Conservation (phyloP, 2,797 vertebrate genomes). For the Lithobates sylvaticus region DNA sequence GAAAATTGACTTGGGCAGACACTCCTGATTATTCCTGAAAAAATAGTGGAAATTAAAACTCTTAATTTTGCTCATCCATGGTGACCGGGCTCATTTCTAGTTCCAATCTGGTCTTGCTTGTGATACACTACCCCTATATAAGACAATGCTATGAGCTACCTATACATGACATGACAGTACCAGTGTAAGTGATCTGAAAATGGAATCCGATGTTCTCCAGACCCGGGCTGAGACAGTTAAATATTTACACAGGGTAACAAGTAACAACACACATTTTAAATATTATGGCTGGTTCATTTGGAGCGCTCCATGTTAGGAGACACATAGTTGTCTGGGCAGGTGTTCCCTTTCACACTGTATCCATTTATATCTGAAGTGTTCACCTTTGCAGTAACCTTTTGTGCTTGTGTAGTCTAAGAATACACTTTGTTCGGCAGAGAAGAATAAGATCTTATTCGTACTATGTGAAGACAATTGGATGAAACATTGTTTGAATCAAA, state of each 20-base stretch:
- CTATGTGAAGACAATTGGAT: too few species aligned
- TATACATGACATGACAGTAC: neutral
- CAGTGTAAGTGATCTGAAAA: neutral
- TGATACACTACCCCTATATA: too few species aligned
- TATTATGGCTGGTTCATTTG: constrained; percentile 10
- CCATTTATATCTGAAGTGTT: neutral
- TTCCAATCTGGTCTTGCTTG: too few species aligned
- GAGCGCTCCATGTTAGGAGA: constrained; percentile 14
- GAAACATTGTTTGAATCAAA: neutral
- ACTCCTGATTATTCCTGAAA: too few species aligned
- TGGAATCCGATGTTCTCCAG: neutral
- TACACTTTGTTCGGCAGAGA: neutral
- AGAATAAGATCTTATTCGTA: neutral
- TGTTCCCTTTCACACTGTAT: constrained; percentile 10
- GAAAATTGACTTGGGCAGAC: too few species aligned
- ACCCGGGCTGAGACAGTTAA: constrained; percentile 12
- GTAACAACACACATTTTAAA: constrained; percentile 20
- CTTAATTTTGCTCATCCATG: too few species aligned
- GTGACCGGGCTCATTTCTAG: too few species aligned
- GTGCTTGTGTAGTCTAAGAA: neutral
- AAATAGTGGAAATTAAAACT: too few species aligned
- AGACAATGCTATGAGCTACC: too few species aligned
- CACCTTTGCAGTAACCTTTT: constrained; percentile 22
- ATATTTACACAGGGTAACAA: constrained; percentile 17
- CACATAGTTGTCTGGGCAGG: neutral